Evolutionary conservation across 2,113 vertebrate genomes (phyloP), one percentile per base, ranked within the genome.

Genomic region (Podocnemis expansa): DNA sequence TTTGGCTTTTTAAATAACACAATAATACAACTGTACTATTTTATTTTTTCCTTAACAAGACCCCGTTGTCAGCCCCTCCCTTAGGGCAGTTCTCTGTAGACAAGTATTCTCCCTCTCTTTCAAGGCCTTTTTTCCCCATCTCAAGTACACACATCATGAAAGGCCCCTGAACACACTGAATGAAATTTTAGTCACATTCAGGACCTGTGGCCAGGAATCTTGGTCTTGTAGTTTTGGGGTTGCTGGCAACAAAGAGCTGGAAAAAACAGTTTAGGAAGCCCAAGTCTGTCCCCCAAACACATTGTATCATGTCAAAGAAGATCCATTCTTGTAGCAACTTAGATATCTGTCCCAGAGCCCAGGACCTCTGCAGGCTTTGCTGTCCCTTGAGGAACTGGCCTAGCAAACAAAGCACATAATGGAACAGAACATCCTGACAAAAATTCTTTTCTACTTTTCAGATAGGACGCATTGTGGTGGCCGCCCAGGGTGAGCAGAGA

Each of bases 361-460:
- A 92, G 52, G 55, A 25, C 45, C 27, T 90, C 75, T 45, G 13
- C 47, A 91, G 38, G 34, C 38, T 95, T 86, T 88, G n/a, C 51
- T 81, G 51, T 70, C 85, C 47, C 17, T 93, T 93, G 60, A 94
- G 55, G 67, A 45, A 45, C 45, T 13, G 51, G 80, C 67, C 54
- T 92, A 19, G 79, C 34, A 89, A n/a, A n/a, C 67, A 89, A 89
- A 94, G 3, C 79, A 92, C 76, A 58, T 5, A 79, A 41, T 54
- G 22, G 89, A 87, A 90, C 4, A 84, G n/a, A 95, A 90, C 49
- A 89, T 95, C 43, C 56, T 51, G 47, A 55, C 19, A 93, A 78
- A 51, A 94, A 85, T 87, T 94, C 78, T 84, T 93, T 95, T 88
- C 67, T 94, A 22, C 89, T 95, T 87, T 87, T 81, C 90, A 87